Percentiles rank a stretch among this genome's conserved stretches.
These are phyloP conservation scores for Ciconia maguari DNA, from an alignment of 2,113 vertebrate genomes.

Conservation along the genomic window DNA sequence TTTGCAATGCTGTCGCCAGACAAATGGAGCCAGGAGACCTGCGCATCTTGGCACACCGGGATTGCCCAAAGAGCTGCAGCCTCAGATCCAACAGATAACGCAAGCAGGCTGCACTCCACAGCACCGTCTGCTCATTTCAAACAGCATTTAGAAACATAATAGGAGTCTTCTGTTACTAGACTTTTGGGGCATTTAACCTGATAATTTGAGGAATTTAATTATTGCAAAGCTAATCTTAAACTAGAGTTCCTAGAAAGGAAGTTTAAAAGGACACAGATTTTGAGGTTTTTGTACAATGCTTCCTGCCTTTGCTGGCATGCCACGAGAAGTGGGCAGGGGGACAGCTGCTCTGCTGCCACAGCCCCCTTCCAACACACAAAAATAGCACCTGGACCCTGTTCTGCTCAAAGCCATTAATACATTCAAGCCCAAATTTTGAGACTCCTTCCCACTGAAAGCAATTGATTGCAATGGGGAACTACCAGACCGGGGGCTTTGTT, in stretches of 20 bases:
- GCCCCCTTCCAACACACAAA: neutral
- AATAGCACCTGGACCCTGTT: neutral
- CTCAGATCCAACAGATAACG: no score
- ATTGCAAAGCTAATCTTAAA: neutral
- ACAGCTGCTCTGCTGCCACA: neutral
- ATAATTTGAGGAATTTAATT: neutral
- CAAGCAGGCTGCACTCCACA: neutral
- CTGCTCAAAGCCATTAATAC: neutral
- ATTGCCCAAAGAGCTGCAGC: neutral
- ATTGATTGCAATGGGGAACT: neutral
- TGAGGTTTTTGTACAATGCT: neutral
- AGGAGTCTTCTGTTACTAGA: neutral
- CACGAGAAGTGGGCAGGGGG: neutral
- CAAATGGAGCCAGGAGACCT: neutral
- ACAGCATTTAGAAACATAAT: neutral
- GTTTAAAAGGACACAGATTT: neutral
- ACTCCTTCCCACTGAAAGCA: neutral
- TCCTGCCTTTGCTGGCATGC: neutral
- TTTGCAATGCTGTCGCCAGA: neutral
- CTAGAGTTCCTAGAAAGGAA: neutral
- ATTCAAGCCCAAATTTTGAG: neutral
- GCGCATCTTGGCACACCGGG: neutral
- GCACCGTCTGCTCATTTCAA: neutral
- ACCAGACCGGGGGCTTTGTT: rapidly evolving
- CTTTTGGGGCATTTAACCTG: neutral